phyloP scores from a whole-genome alignment of 2,797 vertebrate species.

The Pangasius macronema region DNA sequence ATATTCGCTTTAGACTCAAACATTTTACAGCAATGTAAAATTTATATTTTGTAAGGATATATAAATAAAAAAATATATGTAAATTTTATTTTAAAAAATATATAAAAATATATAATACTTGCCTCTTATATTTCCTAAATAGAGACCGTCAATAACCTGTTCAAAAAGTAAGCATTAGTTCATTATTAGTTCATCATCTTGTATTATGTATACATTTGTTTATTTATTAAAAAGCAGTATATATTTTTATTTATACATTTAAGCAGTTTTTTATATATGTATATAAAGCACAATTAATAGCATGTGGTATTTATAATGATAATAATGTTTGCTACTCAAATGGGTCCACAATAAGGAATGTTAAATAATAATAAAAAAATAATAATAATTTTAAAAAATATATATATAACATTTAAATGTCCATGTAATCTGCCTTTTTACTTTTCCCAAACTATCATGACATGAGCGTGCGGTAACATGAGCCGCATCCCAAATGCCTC shows the following conservation, averaged over 20 bases:
- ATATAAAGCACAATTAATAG: neutral
- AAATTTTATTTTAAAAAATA: neutral
- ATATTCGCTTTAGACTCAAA: neutral
- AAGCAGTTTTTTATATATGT: neutral
- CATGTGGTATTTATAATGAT: neutral
- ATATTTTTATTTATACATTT: neutral
- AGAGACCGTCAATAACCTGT: slow-evolving; percentile 85
- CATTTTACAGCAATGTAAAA: neutral
- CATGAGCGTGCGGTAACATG: neutral
- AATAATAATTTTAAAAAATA: neutral
- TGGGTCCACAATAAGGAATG: neutral
- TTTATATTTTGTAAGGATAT: neutral
- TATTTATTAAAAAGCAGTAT: neutral
- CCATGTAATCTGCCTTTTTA: neutral
- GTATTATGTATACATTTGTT: neutral
- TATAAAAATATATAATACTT: slow-evolving; percentile 53
- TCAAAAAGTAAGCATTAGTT: slow-evolving; percentile 24
- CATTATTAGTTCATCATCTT: neutral
- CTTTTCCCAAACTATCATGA: neutral
- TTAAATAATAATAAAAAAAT: neutral
- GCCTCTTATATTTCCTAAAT: slow-evolving; percentile 88
- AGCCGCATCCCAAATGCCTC: neutral
- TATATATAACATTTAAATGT: neutral
- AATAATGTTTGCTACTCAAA: neutral
- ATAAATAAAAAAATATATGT: neutral